These are phyloP conservation scores for Festucalex cinctus DNA, from an alignment of 2,113 vertebrate species.

Conservation along the genomic window DNA sequence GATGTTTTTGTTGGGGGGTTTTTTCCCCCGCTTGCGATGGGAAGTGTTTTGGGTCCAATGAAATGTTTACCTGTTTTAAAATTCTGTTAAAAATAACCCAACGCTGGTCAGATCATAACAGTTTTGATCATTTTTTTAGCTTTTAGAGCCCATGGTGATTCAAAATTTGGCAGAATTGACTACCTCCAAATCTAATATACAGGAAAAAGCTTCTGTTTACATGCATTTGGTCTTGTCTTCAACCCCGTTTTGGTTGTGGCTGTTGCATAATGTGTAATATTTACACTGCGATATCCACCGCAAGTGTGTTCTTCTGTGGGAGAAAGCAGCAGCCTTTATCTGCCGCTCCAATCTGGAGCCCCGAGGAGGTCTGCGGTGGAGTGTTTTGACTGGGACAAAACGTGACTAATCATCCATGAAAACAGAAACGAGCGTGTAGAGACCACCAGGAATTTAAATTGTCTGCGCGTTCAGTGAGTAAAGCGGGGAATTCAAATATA, in stretches of 20 bases:
- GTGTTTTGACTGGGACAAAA: slow-evolving; percentile 7
- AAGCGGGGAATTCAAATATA: too few relatives aligned
- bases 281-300: neutral
- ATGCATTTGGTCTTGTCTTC: neutral
- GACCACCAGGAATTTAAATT: slow-evolving; percentile 1
- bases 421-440: neutral
- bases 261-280: neutral
- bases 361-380: neutral
- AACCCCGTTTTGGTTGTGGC: neutral
- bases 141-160: too few relatives aligned
- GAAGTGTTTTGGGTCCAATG: too few relatives aligned
- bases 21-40: too few relatives aligned
- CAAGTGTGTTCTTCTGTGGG: neutral
- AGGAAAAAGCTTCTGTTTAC: neutral
- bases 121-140: neutral
- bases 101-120: neutral
- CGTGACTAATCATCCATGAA: neutral
- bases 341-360: neutral
- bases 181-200: neutral
- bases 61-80: too few relatives aligned
- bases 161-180: neutral
- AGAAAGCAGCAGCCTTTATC: neutral
- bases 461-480: neutral
- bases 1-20: too few relatives aligned
- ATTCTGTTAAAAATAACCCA: too few relatives aligned